phyloP scores from a whole-genome alignment of 2,888 invertebrate genomes.

The Monochamus alternatus region DNA sequence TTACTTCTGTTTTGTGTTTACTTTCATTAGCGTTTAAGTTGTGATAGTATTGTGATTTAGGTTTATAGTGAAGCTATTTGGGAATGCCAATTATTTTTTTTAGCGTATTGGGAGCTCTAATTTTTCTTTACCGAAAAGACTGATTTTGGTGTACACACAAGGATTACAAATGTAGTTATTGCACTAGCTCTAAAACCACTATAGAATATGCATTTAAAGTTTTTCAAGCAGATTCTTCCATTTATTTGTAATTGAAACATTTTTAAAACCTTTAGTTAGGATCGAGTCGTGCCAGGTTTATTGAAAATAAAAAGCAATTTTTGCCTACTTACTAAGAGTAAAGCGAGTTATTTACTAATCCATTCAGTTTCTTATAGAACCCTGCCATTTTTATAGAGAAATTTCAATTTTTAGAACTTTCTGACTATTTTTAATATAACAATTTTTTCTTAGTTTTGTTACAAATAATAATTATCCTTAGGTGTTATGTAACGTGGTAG shows the following conservation, averaged over 20 bases:
- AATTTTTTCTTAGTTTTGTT: no score
- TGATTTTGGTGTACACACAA: slow-evolving; percentile 44
- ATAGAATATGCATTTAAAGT: background rate
- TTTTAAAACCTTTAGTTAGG: no score
- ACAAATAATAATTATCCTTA: no score
- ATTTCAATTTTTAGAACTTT: background rate
- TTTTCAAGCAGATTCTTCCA: no score
- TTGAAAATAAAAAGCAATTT: no score
- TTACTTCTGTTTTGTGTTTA: slow-evolving; percentile 1
- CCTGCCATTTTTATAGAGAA: background rate
- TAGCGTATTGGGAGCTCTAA: slow-evolving; percentile 4
- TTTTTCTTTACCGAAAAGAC: slow-evolving; percentile 45
- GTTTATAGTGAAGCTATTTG: background rate
- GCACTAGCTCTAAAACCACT: background rate
- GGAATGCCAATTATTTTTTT: slow-evolving; percentile 10
- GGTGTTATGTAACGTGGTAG: no score
- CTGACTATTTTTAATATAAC: background rate
- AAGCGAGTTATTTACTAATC: no score
- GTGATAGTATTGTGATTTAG: slow-evolving; percentile 34
- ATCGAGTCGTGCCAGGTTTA: no score
- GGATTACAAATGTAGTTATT: slow-evolving; percentile 8
- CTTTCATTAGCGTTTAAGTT: slow-evolving; percentile 30
- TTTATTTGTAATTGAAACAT: no score
- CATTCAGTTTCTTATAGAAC: no score
- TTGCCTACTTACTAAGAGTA: no score